Evolutionary conservation across 2,797 vertebrate genomes (phyloP), one percentile per base, ranked within the genome.

Genomic region (Bryconaethiops microstoma): DNA sequence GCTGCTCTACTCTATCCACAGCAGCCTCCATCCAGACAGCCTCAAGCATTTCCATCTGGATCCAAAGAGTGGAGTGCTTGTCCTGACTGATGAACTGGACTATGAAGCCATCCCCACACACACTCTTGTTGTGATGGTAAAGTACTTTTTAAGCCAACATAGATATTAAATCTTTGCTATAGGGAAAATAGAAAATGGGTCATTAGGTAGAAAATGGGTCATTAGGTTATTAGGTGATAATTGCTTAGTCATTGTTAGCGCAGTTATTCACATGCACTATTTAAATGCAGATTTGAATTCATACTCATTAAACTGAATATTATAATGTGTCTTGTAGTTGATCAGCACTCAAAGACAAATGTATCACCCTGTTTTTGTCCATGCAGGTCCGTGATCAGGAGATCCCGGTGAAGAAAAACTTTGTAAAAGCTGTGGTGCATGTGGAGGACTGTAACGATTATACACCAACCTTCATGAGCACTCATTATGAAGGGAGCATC

Each of bases 321-420:
- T 35, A 4, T 52, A 29, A 1, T 1, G 1, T 52, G 45, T 52
- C 17, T 23, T 63, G 16, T 0, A 54, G 63, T 71, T 50, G 5
- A 73, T 60, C 9, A 60, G 19, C 2, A 25, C 4, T 29, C 21
- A 55, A 57, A 45, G 25, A 65, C 10, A n/a, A 62, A 73, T 35
- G 55, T 45, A 74, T 55, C 25, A 9, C n/a, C 16, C 23, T 21
- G 0, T 64, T 65, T 35, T 50, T 55, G 55, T 68, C 7, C 2
- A 65, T 52, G 40, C 83, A 99, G 98, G 98, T 99, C 8, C 93
- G 97, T 73, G 97, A 99, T 89, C 97, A 99, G 87, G 97, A 96
- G 87, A 96, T 99, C 29, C 97, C 97, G 14, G 95, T 97, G 79
- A 99, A 97, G 86, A 93, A 96, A 87, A 98, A 99, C 87, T 97